Conservation (phyloP, 2,888 invertebrate genomes). For the Caenorhabditis sp. region DNA sequence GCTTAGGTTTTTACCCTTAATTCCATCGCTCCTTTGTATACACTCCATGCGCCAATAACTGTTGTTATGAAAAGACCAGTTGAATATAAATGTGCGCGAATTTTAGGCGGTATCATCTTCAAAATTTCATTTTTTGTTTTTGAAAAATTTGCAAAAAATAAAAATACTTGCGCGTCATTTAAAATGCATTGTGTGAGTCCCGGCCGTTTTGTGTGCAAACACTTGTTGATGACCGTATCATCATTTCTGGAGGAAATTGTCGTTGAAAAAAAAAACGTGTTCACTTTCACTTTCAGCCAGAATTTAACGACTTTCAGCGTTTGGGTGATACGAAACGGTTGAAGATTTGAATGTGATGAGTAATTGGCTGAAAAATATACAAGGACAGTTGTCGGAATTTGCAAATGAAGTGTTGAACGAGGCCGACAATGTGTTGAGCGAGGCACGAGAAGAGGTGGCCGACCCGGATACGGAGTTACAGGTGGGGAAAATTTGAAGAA, state of each 20-base stretch:
- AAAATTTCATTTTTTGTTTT: not conserved
- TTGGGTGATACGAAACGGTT: not conserved
- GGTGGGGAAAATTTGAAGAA: constrained; percentile 20
- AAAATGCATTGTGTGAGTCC: not conserved
- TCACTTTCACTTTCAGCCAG: not conserved
- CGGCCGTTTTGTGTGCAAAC: not conserved
- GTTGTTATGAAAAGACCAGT: constrained; percentile 22
- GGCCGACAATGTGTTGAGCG: constrained; percentile 54
- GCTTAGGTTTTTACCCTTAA: constrained; percentile 8
- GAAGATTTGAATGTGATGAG: constrained; percentile 12
- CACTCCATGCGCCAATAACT: constrained; percentile 12
- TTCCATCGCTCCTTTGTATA: constrained; percentile 29
- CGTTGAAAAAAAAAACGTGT: not conserved
- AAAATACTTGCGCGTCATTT: not conserved
- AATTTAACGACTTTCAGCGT: not conserved
- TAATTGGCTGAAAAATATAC: constrained; percentile 45
- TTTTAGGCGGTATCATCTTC: constrained; percentile 11
- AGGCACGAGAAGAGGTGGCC: constrained; percentile 61
- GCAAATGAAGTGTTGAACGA: constrained; percentile 65
- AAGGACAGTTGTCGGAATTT: constrained; percentile 61
- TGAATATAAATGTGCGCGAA: constrained; percentile 24
- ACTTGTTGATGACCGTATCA: not conserved
- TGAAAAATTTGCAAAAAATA: not conserved
- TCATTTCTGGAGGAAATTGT: not conserved
- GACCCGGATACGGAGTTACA: constrained; percentile 62